Evolutionary conservation across 2,797 vertebrate genomes (phyloP), one percentile per base, ranked within the genome.

Genomic region (Sebastes trivittatus): DNA sequence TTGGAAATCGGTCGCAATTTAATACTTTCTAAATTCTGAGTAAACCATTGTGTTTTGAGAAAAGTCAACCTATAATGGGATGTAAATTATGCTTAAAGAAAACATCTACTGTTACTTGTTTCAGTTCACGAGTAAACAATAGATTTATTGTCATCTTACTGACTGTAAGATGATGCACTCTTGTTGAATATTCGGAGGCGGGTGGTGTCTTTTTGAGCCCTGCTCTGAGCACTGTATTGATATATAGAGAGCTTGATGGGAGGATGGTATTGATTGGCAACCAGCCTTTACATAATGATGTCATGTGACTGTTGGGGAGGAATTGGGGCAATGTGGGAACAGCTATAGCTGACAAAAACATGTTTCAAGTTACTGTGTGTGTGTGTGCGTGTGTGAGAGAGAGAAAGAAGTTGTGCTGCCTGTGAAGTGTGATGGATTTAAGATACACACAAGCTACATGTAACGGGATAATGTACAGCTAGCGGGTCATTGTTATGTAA

Each of bases 211-310:
- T 22, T 66, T 36, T 67, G 38, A 30, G 32, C 16, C 6, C 59
- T 3, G 1, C 64, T 54, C 60, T 22, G 64, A 49, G 46, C 66
- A 23, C 61, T 20, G 38, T 85, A 81, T 73, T 77, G 87, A 81
- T 78, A 54, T 4, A 60, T 66, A 75, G 46, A 68, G 29, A 54
- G 58, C 42, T 23, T 36, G 65, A 64, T 76, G 72, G 77, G 73
- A 78, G 64, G 64, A 64, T 34, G 30, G 13, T 78, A 87, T 87
- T 71, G 84, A 91, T 72, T 88, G 81, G 81, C 72, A 80, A 25
- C 56, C 64, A 13, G 72, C 4, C 2, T 7, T 93, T 90, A 77
- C 73, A 36, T 87, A 92, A 92, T 38, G 20, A 66, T 23, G 32
- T 55, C 81, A 87, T 16, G 72, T 86, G 82, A 89, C 78, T 62